Percentiles rank a stretch among this genome's conserved stretches.
phyloP scores from a whole-genome alignment of 2,113 vertebrate species.

The Vulpes ferrilata region DNA sequence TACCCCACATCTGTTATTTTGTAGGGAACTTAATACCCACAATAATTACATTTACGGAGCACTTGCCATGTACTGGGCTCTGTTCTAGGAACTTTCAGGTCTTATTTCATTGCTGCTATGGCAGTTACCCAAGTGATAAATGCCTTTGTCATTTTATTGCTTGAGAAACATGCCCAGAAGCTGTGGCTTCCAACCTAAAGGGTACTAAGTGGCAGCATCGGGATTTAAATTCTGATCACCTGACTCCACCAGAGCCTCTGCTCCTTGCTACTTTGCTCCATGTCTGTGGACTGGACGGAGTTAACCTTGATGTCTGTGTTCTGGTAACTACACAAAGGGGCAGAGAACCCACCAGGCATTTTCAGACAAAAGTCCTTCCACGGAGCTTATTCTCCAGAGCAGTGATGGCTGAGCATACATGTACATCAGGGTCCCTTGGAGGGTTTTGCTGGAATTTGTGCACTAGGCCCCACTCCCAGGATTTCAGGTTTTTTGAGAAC shows the following conservation, averaged over 20 bases:
- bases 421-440: neutral
- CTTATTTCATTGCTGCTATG: neutral
- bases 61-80: fast-evolving
- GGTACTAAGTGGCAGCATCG: neutral
- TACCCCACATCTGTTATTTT: neutral
- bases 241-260: neutral
- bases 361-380: neutral
- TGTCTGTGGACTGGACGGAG: neutral
- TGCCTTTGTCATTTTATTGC: neutral
- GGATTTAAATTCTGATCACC: neutral
- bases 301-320: neutral
- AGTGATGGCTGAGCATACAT: neutral
- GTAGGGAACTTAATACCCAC: neutral
- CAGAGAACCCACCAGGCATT: neutral
- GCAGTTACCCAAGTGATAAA: neutral
- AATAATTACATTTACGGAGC: fast-evolving
- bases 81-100: neutral
- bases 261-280: neutral
- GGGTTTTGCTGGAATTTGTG: fast-evolving
- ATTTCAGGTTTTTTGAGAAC: neutral
- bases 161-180: neutral
- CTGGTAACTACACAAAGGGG: neutral
- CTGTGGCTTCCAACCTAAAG: neutral
- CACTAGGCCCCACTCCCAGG: no score
- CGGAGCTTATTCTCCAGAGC: neutral